These are phyloP conservation scores for Mixornis gularis DNA, from an alignment of 2,113 vertebrate genomes.

Conservation along the genomic window DNA sequence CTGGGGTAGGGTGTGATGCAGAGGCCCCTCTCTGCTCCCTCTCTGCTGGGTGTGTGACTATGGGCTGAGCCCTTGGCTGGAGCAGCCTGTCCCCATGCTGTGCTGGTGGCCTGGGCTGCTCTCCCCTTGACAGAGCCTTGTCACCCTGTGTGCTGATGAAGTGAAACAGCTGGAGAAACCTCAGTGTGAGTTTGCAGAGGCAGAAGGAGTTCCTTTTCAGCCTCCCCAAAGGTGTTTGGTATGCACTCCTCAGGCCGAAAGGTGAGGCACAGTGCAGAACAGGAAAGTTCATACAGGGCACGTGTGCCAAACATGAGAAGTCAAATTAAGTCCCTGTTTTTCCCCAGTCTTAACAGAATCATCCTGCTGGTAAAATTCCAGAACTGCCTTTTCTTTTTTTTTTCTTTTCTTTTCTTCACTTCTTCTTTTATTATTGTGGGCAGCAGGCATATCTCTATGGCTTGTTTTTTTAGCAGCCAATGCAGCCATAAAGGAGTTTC, in stretches of 20 bases:
- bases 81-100: not conserved
- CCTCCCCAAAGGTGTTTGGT: not conserved
- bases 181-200: not conserved
- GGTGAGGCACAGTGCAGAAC: not conserved
- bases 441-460: not conserved
- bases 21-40: not conserved
- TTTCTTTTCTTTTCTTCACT: not conserved
- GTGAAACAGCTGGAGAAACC: not conserved
- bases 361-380: not conserved
- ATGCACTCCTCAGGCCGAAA: not conserved
- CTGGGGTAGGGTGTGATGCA: fast-evolving
- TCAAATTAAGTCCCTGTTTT: not conserved
- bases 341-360: not conserved
- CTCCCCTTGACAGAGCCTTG: not conserved
- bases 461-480: not conserved
- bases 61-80: not conserved
- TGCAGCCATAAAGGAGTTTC: not conserved
- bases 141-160: not conserved
- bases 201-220: not conserved
- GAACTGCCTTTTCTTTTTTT: not conserved
- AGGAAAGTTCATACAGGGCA: not conserved
- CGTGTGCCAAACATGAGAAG: fast-evolving
- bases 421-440: not conserved
- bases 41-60: fast-evolving
- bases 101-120: not conserved